phyloP scores from a whole-genome alignment of 2,797 vertebrate genomes.

The Danio choprae region DNA sequence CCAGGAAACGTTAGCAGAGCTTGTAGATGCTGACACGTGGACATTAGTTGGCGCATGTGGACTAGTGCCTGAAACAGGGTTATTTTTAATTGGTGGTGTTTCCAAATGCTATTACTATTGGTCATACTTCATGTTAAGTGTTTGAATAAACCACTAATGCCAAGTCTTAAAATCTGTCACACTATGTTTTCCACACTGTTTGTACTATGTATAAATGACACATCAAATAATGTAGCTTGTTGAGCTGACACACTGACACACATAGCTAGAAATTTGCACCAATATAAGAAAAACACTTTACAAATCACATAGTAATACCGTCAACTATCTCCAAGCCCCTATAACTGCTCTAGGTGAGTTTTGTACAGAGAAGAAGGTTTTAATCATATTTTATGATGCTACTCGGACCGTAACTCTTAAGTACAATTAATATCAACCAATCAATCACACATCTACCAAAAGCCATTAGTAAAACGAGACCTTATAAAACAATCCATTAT shows the following conservation, averaged over 20 bases:
- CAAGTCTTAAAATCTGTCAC: not conserved
- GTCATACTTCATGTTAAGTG: not conserved
- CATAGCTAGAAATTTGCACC: too few species aligned
- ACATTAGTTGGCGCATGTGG: conserved; percentile 94
- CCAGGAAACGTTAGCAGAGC: conserved; percentile 98
- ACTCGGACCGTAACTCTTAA: not conserved
- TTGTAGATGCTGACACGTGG: conserved; percentile 91
- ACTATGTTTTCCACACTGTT: not conserved
- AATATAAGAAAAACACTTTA: not conserved
- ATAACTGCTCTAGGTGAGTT: too few species aligned
- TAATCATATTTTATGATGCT: not conserved
- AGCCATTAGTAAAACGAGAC: not conserved
- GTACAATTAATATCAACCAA: not conserved
- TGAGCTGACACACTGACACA: not conserved
- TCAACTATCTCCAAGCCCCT: too few species aligned
- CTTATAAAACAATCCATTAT: not conserved
- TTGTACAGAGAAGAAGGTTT: not conserved
- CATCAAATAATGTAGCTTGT: not conserved
- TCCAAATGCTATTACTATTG: not conserved
- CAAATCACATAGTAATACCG: not conserved
- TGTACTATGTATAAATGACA: not conserved
- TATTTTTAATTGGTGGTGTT: conserved; percentile 27
- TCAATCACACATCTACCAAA: not conserved
- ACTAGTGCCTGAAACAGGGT: conserved; percentile 88
- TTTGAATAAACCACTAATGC: not conserved